Evolutionary conservation across 1,140 invertebrate genomes (phyloP).

Genomic region (Rhagoletis zephyria): DNA sequence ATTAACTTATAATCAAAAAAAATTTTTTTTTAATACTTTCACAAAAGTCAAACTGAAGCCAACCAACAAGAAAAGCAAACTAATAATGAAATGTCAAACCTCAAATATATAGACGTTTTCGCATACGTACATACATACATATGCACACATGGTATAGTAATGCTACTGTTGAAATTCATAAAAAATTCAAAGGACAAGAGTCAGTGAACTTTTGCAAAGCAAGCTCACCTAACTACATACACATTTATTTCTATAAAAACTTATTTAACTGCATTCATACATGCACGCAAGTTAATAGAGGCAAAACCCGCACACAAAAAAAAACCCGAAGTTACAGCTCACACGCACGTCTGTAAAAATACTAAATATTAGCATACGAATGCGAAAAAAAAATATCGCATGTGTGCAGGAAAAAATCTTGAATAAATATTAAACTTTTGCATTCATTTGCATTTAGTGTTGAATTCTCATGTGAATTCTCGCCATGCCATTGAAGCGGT

Average conservation of each 20-base stretch:
- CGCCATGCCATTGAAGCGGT: background rate
- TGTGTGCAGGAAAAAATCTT: constrained; percentile 4
- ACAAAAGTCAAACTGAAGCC: too few relatives aligned
- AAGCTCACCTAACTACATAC: too few relatives aligned
- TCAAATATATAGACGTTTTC: background rate
- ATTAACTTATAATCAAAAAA: too few relatives aligned
- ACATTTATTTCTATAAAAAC: too few relatives aligned
- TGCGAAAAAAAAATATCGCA: background rate
- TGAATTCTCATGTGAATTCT: background rate
- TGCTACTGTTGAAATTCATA: background rate
- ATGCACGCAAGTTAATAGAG: background rate
- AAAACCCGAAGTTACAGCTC: background rate
- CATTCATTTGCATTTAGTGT: background rate
- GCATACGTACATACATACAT: background rate
- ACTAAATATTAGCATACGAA: too few relatives aligned
- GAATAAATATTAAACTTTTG: constrained; percentile 14
- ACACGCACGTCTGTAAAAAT: too few relatives aligned
- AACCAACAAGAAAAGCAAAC: too few relatives aligned
- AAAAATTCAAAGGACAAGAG: background rate
- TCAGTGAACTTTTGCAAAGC: constrained; percentile 10
- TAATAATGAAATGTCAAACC: background rate
- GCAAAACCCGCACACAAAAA: background rate
- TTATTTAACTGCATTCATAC: background rate
- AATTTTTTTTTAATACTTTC: too few relatives aligned
- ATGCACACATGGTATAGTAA: background rate